Percentiles rank a stretch among this genome's conserved stretches.
Evolutionary conservation across 2,113 vertebrate species (phyloP).

Genomic region (Anthoscopus minutus): DNA sequence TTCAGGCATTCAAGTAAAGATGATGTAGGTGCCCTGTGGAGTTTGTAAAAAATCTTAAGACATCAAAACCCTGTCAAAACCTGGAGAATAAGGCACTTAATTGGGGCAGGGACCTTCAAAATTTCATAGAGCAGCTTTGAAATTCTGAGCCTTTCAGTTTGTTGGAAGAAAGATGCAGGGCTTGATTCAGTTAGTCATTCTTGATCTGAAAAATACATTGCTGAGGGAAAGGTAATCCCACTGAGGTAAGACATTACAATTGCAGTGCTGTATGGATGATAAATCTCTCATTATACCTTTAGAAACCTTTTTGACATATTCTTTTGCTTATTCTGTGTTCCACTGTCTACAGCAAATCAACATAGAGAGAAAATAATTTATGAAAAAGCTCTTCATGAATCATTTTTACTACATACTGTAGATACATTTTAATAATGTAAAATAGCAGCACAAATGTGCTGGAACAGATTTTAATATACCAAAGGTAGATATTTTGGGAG

Average conservation of each 20-base stretch:
- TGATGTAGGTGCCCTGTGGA: not conserved
- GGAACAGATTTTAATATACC: not conserved
- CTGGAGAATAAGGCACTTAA: not conserved
- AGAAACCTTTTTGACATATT: not conserved
- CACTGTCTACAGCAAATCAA: not conserved
- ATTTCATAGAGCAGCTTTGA: not conserved
- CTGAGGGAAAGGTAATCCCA: not conserved
- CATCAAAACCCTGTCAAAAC: not conserved
- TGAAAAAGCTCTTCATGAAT: not conserved
- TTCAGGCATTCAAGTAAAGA: not conserved
- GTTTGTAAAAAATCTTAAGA: not conserved
- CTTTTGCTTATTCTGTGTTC: not conserved
- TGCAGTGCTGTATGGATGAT: not conserved
- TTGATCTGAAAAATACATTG: not conserved
- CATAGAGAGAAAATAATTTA: not conserved
- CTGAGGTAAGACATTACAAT: not conserved
- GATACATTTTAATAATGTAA: not conserved
- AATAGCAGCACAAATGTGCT: not conserved
- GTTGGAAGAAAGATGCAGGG: not conserved
- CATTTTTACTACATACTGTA: not conserved
- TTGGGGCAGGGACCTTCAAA: not conserved
- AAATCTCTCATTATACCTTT: not conserved
- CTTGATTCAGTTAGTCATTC: not conserved
- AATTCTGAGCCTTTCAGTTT: not conserved
- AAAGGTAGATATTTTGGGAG: not conserved